Evolutionary conservation across 2,797 vertebrate genomes (phyloP), one percentile per base, ranked within the genome.

Genomic region (Poeciliopsis paucimaculata): DNA sequence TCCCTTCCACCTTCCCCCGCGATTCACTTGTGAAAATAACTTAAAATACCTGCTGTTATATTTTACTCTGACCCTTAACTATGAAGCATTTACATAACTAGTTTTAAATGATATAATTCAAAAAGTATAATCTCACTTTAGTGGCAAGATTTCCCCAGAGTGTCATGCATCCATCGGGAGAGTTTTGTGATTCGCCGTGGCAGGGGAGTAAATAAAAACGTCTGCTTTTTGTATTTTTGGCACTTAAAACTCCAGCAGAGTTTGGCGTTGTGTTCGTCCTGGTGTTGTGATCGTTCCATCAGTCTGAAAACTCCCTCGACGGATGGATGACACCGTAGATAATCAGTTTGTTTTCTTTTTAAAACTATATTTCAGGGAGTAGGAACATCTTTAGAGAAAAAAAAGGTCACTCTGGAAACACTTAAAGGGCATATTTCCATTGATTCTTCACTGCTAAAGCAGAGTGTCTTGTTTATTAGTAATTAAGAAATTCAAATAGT

Each of bases 341-440:
- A 51, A 55, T 71, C 39, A 31, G 16, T 10, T 47, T 62, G n/a
- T 53, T 26, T 53, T 9, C 9, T 45, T 45, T 71, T 71, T 71
- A 70, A 49, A 18, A 41, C 16, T 45, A 36, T 45, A 77, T 78
- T 71, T 74, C 12, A 76, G 20, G 28, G 71, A 70, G 47, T 75
- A 51, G 39, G 80, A 72, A 68, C 47, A n/a, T 77, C 39, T 79
- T 45, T 57, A 57, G 51, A 53, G 51, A 55, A 3, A n/a, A 55
- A 66, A 73, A 47, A 51, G 75, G 73, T 86, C 66, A 79, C 74
- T 90, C 68, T 86, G 86, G 81, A 78, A 87, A 87, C 75, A 75
- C 9, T 62, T 73, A 53, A 81, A 86, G 70, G 79, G 78, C 82
- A 75, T 78, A 82, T 78, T 83, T 73, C 80, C 75, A 55, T 73